Evolutionary conservation across 2,113 vertebrate genomes (phyloP), one percentile per base, ranked within the genome.

Genomic region (Rousettus leschenaultii): DNA sequence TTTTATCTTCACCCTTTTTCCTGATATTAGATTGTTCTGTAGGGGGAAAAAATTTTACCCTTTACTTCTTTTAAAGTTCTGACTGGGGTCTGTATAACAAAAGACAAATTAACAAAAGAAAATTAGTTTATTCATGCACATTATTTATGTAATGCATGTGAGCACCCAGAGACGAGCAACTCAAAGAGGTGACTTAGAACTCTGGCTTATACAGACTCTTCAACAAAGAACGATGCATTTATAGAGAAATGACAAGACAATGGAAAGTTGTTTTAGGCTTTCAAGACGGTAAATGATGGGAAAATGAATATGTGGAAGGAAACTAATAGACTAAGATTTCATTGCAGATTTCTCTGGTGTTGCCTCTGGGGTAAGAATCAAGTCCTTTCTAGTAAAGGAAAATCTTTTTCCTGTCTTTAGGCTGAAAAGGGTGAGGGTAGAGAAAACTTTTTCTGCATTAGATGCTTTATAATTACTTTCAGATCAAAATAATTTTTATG

Each of bases 1-100:
- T 97, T 97, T 94, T 38, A 61, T 89, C 33, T 80, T 70, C 51
- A 61, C 6, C 53, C 6, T 59, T 86, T 95, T 68, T 92, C 19
- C 55, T 51, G 11, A 53, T 57, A 7, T 57, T 73, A 59, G 63
- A 63, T 61, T 61, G n/a, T 74, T 78, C 19, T 83, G 35, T 66
- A 83, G 30, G 30, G 13, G 14, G 24, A 33, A 65, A 78, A 55
- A 48, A 33, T 5, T 7, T 40, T 82, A 11, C 75, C 45, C 61
- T 84, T 0, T 68, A 16, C 33, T 59, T 55, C 9, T 75, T 19
- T 9, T 77, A 68, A 18, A 6, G n/a, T 53, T 59, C 61, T 71
- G 57, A 19, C 12, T 26, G 28, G 59, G 5, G 0, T 38, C 45
- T 33, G 24, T 35, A 7, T 73, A 74, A 74, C 40, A 74, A 91